phyloP scores from a whole-genome alignment of 2,888 invertebrate genomes.

The Cantharis flavilabris region DNA sequence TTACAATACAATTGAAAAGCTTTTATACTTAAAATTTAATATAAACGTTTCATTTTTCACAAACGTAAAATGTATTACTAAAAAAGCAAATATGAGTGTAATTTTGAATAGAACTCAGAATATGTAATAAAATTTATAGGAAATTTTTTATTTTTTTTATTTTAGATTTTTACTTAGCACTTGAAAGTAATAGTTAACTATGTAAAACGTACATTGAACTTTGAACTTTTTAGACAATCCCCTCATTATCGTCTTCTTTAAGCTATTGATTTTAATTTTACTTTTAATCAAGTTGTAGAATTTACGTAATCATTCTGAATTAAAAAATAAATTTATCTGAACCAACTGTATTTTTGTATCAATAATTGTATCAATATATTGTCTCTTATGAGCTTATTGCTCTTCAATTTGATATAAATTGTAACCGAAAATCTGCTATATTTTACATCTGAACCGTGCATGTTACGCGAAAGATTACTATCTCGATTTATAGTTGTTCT shows the following conservation, averaged over 20 bases:
- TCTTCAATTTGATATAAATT: slow-evolving; percentile 41
- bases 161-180: background rate
- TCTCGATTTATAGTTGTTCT: slow-evolving; percentile 29
- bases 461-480: slow-evolving; percentile 36
- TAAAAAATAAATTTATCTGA: background rate
- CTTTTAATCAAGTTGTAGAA: background rate
- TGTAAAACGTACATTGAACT: background rate
- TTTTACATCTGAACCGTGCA: slow-evolving; percentile 38
- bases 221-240: background rate
- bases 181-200: background rate
- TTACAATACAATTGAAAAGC: background rate
- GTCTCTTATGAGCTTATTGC: slow-evolving; percentile 38
- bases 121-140: background rate
- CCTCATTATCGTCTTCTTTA: background rate
- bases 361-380: slow-evolving; percentile 29
- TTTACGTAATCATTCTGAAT: background rate
- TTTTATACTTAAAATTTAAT: background rate
- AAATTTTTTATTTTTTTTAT: background rate
- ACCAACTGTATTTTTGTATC: background rate
- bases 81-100: background rate
- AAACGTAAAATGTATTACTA: background rate
- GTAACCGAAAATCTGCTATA: slow-evolving; percentile 40
- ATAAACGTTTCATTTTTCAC: background rate
- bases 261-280: background rate
- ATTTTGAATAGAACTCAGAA: background rate